These are phyloP conservation scores for Arbacia lixula DNA, from an alignment of 53 echinoderm and acorn worm genomes.

Conservation along the genomic window DNA sequence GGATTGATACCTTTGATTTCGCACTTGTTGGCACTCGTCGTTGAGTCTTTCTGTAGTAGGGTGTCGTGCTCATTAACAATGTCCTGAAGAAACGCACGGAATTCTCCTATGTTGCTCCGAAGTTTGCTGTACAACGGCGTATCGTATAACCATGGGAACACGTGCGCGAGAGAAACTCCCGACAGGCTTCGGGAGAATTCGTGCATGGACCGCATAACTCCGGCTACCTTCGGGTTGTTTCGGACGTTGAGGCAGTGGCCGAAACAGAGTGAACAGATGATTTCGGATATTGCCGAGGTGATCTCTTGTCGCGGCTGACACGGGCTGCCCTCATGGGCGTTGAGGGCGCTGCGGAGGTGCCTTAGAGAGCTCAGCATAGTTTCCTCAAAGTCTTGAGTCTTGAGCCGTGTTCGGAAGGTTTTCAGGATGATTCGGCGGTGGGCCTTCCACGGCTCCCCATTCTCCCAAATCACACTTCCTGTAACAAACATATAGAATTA, in stretches of 20 bases:
- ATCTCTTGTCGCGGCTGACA: conserved; percentile 28
- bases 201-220: conserved; percentile 23
- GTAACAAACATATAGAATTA: no score
- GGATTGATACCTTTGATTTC: no score
- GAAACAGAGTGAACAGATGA: conserved; percentile 39
- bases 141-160: conserved; percentile 62
- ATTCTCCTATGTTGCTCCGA: not conserved
- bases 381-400: not conserved
- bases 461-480: conserved; percentile 72
- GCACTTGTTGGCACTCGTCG: no score
- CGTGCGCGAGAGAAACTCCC: conserved; percentile 39
- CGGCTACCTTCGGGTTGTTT: conserved; percentile 9
- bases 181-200: conserved; percentile 21
- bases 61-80: conserved; percentile 32
- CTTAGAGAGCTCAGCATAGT: not conserved
- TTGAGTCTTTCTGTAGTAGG: no score
- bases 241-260: conserved; percentile 46
- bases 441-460: conserved; percentile 48
- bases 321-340: not conserved
- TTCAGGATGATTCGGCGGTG: conserved; percentile 35
- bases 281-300: conserved; percentile 34
- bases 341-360: not conserved
- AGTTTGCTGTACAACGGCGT: conserved; percentile 55
- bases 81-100: conserved; percentile 21
- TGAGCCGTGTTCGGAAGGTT: conserved; percentile 32